Conservation (phyloP, 1,140 invertebrate genomes). For the Lysiphlebus fabarum region DNA sequence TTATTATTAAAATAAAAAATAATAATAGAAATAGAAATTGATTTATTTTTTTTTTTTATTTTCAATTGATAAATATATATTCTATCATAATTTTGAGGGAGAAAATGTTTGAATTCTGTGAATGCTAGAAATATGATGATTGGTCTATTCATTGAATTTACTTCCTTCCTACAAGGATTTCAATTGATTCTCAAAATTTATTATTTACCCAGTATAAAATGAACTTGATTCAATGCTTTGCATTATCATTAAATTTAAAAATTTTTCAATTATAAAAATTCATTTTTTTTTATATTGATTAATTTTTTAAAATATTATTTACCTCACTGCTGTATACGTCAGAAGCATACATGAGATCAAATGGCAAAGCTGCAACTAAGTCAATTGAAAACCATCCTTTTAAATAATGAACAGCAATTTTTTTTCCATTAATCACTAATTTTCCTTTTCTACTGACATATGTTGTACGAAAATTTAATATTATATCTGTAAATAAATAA, state of each 20-base stretch:
- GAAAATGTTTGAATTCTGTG: constrained; percentile 45
- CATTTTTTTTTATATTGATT: constrained; percentile 12
- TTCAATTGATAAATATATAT: no score
- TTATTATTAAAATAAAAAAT: constrained; percentile 15
- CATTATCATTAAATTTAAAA: not conserved
- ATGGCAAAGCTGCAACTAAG: constrained; percentile 90
- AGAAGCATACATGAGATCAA: constrained; percentile 90
- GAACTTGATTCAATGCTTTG: not conserved
- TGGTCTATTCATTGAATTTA: no score
- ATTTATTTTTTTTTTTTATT: no score
- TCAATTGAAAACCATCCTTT: constrained; percentile 95
- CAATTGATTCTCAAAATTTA: no score
- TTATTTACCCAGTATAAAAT: no score
- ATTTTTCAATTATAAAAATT: not conserved
- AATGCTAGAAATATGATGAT: no score
- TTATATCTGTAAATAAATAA: constrained; percentile 78
- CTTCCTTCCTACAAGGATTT: no score
- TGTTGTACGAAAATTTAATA: constrained; percentile 97
- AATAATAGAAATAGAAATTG: constrained; percentile 4
- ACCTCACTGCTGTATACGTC: constrained; percentile 83
- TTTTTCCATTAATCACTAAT: constrained; percentile 89
- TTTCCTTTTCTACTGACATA: constrained; percentile 98
- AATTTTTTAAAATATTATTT: constrained; percentile 49
- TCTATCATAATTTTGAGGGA: no score
- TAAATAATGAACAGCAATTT: constrained; percentile 88